A percentile compares a stretch with the other conserved stretches of the same genome.
Evolutionary conservation across 2,888 invertebrate species (phyloP).

Genomic region (Amitus sp.): DNA sequence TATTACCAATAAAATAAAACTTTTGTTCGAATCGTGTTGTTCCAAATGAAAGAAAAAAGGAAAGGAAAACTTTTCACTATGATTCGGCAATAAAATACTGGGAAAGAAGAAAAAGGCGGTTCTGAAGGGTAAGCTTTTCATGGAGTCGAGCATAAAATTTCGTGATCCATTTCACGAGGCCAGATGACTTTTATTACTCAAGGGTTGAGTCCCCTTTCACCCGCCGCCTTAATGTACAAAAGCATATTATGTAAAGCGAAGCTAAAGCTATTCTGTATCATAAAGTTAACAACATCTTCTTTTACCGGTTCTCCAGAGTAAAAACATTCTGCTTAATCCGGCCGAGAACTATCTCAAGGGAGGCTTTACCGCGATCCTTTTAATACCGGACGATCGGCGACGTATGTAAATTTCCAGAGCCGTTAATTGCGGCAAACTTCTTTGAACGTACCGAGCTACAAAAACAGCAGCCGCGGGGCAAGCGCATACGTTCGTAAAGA

Average conservation of each 20-base stretch:
- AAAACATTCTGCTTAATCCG: conserved; percentile 19
- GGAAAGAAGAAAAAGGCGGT: too few species aligned
- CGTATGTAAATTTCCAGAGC: conserved; percentile 57
- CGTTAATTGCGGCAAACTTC: conserved; percentile 56
- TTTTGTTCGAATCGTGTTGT: too few species aligned
- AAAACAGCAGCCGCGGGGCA: conserved; percentile 46
- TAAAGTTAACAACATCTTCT: conserved; percentile 30
- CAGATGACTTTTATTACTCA: neutral
- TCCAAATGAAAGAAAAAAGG: too few species aligned
- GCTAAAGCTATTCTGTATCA: conserved; percentile 13
- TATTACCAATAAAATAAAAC: too few species aligned
- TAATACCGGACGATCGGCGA: conserved; percentile 53
- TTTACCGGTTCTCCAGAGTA: conserved; percentile 21
- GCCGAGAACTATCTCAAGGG: conserved; percentile 5
- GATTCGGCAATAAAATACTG: too few species aligned
- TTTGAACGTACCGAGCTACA: conserved; percentile 49
- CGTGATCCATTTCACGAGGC: neutral
- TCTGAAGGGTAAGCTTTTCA: conserved; percentile 3
- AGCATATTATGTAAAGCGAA: neutral
- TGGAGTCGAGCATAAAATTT: neutral
- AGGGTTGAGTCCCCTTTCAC: neutral
- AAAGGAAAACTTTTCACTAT: too few species aligned
- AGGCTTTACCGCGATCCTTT: conserved; percentile 38
- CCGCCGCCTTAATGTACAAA: neutral
- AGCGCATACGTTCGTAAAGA: conserved; percentile 26